These are phyloP conservation scores for Aproaerema taeniolella DNA, from an alignment of 2,888 invertebrate genomes.

Conservation along the genomic window DNA sequence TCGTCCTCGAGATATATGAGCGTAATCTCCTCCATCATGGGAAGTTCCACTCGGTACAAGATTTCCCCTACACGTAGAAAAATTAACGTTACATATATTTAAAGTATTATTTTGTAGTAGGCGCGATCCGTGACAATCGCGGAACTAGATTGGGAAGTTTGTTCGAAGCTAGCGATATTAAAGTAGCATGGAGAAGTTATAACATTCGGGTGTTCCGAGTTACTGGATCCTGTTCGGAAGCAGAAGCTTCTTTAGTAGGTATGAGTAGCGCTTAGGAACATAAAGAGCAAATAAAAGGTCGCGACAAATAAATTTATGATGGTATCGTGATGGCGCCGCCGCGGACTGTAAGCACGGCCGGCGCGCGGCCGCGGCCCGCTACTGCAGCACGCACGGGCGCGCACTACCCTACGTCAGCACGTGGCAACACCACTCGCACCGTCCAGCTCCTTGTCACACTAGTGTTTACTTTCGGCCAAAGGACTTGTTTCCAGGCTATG, in stretches of 20 bases:
- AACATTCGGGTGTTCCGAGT: conserved; percentile 20
- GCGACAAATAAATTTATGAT: conserved; percentile 41
- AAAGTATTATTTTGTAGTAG: conserved; percentile 39
- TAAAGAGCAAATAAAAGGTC: conserved; percentile 53
- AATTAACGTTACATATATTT: conserved; percentile 74
- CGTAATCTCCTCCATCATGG: conserved; percentile 95
- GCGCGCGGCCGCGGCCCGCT: conserved; percentile 53
- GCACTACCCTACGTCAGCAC: conserved; percentile 46
- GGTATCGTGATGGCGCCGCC: too few species aligned
- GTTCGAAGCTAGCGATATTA: conserved; percentile 12
- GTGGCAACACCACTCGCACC: conserved; percentile 45
- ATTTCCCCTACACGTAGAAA: conserved; percentile 86
- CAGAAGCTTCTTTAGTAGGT: conserved; percentile 37
- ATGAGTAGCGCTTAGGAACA: conserved; percentile 57
- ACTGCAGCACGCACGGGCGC: too few species aligned
- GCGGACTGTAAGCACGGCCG: conserved; percentile 76
- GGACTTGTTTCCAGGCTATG: too few species aligned
- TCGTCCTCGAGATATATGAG: conserved; percentile 96
- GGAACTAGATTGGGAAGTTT: conserved; percentile 22
- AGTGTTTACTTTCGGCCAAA: too few species aligned
- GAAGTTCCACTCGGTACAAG: conserved; percentile 95
- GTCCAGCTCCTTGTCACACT: conserved; percentile 39
- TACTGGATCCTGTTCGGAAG: conserved; percentile 30
- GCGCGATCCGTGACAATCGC: conserved; percentile 27
- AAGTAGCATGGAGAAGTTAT: conserved; percentile 12